phyloP scores from a whole-genome alignment of 2,113 vertebrate genomes.

The Rhinichthys klamathensis region DNA sequence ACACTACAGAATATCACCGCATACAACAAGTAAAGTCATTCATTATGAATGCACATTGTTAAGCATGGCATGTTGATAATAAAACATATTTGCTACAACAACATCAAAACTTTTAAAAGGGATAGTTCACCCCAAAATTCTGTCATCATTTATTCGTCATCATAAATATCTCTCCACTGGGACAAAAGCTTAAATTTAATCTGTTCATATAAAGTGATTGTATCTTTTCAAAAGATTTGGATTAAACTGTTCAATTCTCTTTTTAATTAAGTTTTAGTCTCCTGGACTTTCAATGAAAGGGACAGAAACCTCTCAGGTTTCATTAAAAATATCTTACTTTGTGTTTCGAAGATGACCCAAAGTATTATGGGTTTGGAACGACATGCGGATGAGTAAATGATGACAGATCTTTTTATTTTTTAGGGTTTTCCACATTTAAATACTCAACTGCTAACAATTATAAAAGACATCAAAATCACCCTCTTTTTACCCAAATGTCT shows the following conservation, averaged over 20 bases:
- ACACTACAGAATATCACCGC: neutral
- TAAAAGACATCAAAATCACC: neutral
- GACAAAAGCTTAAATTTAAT: neutral
- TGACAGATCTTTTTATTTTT: neutral
- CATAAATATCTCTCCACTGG: neutral
- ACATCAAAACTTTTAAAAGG: constrained; percentile 8
- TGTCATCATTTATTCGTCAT: neutral
- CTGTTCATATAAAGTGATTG: neutral
- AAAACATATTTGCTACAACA: neutral
- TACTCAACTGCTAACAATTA: neutral
- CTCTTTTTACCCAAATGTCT: neutral
- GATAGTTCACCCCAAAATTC: neutral
- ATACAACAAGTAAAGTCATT: constrained; percentile 6
- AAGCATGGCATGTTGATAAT: neutral
- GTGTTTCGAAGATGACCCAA: neutral
- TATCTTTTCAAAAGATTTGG: neutral
- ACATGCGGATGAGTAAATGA: neutral
- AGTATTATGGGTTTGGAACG: neutral
- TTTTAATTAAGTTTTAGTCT: neutral
- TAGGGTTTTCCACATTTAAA: neutral
- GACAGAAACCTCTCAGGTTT: neutral
- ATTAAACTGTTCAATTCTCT: neutral
- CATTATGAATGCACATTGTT: constrained; percentile 7
- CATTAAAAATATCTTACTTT: neutral
- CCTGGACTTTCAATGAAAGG: neutral